Evolutionary conservation across 1,140 invertebrate species (phyloP), one percentile per base, ranked within the genome.

Genomic region (Chelonus insularis): DNA sequence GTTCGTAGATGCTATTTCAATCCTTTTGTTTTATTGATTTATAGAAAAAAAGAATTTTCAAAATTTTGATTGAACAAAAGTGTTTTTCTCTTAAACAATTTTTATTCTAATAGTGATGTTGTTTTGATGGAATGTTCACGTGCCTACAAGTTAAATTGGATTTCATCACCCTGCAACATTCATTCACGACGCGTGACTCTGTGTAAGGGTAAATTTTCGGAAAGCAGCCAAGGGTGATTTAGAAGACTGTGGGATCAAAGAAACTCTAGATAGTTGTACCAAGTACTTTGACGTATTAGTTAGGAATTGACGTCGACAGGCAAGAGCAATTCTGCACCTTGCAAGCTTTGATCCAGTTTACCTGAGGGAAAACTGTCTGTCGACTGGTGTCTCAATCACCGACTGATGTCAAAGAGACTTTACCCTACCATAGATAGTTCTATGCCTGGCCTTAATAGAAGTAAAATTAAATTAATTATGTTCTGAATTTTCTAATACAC

Each of bases 401-500:
- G 37, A 56, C 52, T 32, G 41, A 41, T 41, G 52, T 56, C 21
- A 56, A 41, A 56, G 52, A 36, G 52, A 39, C 21, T 56, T 56
- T 21, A 41, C 37, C 21, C 21, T 21, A 18, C 11, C 7, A 12
- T 8, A 18, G 9, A n/a, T 36, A 54, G 12, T 8, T n/a, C 18
- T 41, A 6, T 20, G 9, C 25, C 9, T 23, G 11, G 5, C 36
- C 36, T n/a, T 39, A 21, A 29, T 21, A n/a, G n/a, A n/a, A n/a
- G n/a, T n/a, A 20, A 7, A 18, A 14, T 39, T 21, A 29, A 29
- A 54, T 54, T 50, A 29, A 25, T 50, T 29, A 25, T 25, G 14
- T 25, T 6, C 11, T 20, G 9, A 7, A 47, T 18, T 6, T 47
- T 84, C 84, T 1, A 86, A 87, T 55, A n/a, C n/a, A n/a, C n/a